A percentile compares a stretch with the other conserved stretches of the same genome.
phyloP scores from a whole-genome alignment of 2,797 vertebrate genomes.

The Enteromius treurensis region DNA sequence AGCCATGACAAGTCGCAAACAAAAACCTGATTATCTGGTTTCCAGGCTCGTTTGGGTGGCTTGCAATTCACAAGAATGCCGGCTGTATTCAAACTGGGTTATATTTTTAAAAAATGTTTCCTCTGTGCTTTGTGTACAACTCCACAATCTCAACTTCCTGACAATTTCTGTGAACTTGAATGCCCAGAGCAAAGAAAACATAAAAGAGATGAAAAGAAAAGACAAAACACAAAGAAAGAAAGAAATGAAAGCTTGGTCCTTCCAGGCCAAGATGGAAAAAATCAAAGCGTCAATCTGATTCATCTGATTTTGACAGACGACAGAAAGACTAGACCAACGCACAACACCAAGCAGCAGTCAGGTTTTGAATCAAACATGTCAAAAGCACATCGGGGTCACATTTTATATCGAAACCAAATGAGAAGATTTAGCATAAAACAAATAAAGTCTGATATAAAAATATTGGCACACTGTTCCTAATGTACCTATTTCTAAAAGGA shows the following conservation, averaged over 20 bases:
- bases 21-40: slow-evolving; percentile 19
- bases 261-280: neutral
- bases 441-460: neutral
- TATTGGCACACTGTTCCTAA: neutral
- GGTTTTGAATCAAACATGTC: neutral
- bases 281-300: neutral
- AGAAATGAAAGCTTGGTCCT: slow-evolving; percentile 31
- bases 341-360: neutral
- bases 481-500: too few relatives aligned
- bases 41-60: neutral
- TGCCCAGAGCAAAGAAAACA: neutral
- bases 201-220: neutral
- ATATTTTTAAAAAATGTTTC: slow-evolving; percentile 33
- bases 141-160: slow-evolving; percentile 36
- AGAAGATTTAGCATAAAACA: neutral
- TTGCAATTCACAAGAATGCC: slow-evolving; percentile 14
- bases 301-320: neutral
- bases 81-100: neutral
- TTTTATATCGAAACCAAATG: neutral
- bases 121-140: slow-evolving; percentile 35
- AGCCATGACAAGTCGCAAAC: slow-evolving; percentile 1
- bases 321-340: slow-evolving; percentile 11
- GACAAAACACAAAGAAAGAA: slow-evolving; percentile 1
- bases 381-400: neutral
- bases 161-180: slow-evolving; percentile 15